A percentile compares a stretch with the other conserved stretches of the same genome.
Evolutionary conservation across 2,797 vertebrate species (phyloP).

Genomic region (Coluber constrictor): DNA sequence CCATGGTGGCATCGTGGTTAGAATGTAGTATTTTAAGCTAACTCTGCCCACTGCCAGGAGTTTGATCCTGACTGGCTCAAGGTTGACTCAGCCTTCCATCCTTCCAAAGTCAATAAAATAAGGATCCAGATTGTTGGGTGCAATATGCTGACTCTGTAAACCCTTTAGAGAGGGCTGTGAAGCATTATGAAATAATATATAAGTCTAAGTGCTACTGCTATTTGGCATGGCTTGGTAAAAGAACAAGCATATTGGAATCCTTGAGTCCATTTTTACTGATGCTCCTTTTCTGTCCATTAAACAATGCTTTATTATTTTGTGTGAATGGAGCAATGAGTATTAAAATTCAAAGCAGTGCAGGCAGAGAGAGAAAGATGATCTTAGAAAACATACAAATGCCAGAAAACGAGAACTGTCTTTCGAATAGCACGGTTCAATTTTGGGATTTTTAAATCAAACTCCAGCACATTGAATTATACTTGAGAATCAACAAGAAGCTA

Average conservation of each 20-base stretch:
- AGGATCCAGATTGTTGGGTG: not conserved
- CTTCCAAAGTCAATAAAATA: not conserved
- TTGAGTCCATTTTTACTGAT: not conserved
- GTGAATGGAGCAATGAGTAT: not conserved
- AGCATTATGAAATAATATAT: not conserved
- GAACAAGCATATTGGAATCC: not conserved
- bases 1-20: not conserved
- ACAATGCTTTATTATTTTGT: not conserved
- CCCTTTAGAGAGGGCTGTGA: not conserved
- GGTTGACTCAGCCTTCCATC: not conserved
- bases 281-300: not conserved
- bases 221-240: not conserved
- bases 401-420: not conserved
- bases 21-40: not conserved
- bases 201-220: not conserved
- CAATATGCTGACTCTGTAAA: not conserved
- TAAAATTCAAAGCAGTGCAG: not conserved
- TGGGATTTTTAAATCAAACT: not conserved
- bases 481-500: not conserved
- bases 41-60: not conserved
- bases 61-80: not conserved
- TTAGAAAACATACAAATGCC: not conserved
- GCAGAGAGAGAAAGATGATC: not conserved
- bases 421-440: not conserved
- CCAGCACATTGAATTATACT: not conserved